These are phyloP conservation scores for Hippoglossus stenolepis DNA, from an alignment of 2,113 vertebrate species.

Conservation along the genomic window DNA sequence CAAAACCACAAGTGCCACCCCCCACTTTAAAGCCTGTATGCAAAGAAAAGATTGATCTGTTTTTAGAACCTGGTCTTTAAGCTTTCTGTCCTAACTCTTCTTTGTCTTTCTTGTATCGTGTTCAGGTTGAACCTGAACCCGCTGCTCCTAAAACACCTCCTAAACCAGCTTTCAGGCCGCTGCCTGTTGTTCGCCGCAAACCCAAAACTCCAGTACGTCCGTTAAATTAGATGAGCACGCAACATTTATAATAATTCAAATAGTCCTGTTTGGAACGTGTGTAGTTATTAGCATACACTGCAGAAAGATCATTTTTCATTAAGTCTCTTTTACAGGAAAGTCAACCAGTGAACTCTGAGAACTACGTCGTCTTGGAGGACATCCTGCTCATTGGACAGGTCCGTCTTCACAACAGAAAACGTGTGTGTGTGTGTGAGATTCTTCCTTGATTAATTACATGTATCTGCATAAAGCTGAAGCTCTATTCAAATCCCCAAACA, in stretches of 20 bases:
- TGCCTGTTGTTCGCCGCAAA: background rate
- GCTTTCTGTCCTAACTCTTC: background rate
- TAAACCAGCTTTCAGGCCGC: background rate
- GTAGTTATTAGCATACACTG: background rate
- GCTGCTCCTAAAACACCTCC: background rate
- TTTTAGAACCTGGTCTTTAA: no score
- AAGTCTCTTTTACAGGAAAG: slow-evolving; percentile 39
- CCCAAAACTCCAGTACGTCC: slow-evolving; percentile 31
- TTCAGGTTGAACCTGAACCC: slow-evolving; percentile 39
- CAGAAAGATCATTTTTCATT: background rate
- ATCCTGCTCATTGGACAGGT: slow-evolving; percentile 81
- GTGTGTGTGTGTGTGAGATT: no score
- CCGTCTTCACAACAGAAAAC: background rate
- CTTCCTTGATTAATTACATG: no score
- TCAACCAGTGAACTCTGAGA: slow-evolving; percentile 5
- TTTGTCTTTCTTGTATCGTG: background rate
- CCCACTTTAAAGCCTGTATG: no score
- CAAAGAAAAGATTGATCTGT: no score
- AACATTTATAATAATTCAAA: no score
- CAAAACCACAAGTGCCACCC: background rate
- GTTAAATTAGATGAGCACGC: no score
- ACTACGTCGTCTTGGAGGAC: slow-evolving; percentile 63
- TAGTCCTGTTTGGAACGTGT: no score
- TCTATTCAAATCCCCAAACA: slow-evolving; percentile 19
- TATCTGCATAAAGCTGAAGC: no score